Percentiles rank a stretch among this genome's conserved stretches.
Evolutionary conservation across 2,888 invertebrate genomes (phyloP).

Genomic region (Andrena trimmerana): DNA sequence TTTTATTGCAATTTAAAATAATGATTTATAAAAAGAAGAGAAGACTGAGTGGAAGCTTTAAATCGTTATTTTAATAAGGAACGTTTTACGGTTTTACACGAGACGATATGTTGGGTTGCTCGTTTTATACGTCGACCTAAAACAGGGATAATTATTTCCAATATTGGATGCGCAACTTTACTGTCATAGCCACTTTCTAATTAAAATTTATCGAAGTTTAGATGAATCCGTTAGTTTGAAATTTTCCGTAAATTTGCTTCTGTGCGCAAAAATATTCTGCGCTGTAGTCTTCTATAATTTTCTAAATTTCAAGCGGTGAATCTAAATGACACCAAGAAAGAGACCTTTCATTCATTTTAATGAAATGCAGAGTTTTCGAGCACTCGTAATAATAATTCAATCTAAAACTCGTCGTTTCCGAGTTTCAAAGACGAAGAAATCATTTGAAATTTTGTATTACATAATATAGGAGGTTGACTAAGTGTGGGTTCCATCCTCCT

Average conservation of each 20-base stretch:
- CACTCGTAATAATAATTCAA: background rate
- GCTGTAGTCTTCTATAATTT: background rate
- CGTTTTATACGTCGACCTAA: background rate
- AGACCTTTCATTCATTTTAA: too few relatives aligned
- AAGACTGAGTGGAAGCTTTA: too few relatives aligned
- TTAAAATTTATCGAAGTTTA: slow-evolving; percentile 13
- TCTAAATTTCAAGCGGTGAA: background rate
- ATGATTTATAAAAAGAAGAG: too few relatives aligned
- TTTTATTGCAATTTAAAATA: too few relatives aligned
- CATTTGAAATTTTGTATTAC: too few relatives aligned
- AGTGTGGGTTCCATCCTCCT: too few relatives aligned
- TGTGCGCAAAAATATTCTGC: background rate
- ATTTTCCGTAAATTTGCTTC: background rate
- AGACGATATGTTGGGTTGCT: background rate
- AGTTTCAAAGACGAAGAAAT: background rate
- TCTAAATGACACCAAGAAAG: background rate
- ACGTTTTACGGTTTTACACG: background rate
- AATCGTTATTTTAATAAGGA: background rate
- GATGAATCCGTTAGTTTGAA: background rate
- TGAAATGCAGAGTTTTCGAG: too few relatives aligned
- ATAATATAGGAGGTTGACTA: too few relatives aligned
- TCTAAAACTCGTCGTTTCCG: background rate
- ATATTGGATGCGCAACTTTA: slow-evolving; percentile 5
- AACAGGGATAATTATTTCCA: background rate
- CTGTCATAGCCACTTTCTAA: background rate